Percentiles rank a stretch among this genome's conserved stretches.
Conservation (phyloP, 2,113 vertebrate species). For the Prunella himalayana region DNA sequence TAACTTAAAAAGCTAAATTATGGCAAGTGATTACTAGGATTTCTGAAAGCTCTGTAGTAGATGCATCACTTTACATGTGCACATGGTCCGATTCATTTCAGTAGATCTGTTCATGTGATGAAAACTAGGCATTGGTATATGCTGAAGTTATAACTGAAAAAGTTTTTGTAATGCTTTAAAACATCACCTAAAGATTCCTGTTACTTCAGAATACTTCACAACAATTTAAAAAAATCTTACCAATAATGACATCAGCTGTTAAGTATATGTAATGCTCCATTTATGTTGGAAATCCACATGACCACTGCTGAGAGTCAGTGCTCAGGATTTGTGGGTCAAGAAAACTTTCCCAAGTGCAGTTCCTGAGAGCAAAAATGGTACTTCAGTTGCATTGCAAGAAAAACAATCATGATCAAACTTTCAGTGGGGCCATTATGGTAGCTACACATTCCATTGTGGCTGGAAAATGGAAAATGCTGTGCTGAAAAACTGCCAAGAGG, state of each 20-base stretch:
- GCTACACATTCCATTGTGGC: background rate
- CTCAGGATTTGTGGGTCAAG: background rate
- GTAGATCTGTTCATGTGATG: background rate
- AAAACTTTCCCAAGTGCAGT: background rate
- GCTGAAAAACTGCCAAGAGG: background rate
- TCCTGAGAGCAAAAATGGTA: background rate
- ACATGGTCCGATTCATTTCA: background rate
- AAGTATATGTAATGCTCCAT: background rate
- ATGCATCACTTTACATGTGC: background rate
- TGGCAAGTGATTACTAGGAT: background rate
- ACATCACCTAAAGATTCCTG: background rate
- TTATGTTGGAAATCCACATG: background rate
- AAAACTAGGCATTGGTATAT: background rate
- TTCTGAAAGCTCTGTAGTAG: background rate
- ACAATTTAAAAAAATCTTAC: background rate
- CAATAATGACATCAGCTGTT: background rate
- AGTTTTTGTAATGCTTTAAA: background rate
- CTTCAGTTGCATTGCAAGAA: background rate
- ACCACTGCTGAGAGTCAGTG: background rate
- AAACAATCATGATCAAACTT: background rate
- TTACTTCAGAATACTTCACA: background rate
- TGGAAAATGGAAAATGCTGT: background rate
- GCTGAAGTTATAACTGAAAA: background rate
- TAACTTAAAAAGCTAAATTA: background rate
- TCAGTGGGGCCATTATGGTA: background rate